Base-by-base conservation (phyloP, 2,797 vertebrate species). In the Lepus townsendii region DNA sequence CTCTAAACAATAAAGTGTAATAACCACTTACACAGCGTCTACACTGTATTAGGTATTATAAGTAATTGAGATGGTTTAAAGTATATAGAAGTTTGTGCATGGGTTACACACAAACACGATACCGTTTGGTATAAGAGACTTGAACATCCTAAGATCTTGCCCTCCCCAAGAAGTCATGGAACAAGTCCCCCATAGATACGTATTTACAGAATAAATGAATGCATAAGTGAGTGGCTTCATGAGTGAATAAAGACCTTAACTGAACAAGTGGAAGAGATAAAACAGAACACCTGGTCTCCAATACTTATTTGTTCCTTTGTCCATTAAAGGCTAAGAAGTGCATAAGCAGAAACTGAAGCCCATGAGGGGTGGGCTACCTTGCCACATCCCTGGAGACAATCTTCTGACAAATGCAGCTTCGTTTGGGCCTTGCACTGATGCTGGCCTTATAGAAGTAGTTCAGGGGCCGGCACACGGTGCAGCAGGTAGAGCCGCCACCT, bases 191-290 rank as follows among this genome's bases (percentile, higher is more conserved):
- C 52, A 69, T 16, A 85, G 0, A 68, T 19, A 60, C 22, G 2
- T 83, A 63, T 93, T 77, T 86, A 62, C 22, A 86, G 38, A 83
- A 60, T 54, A 88, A 83, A 65, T 10, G 35, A 83, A n/a, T 79
- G 17, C 57, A 7, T 78, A 26, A 71, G 72, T 52, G 38, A 87
- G 54, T 50, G 32, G 88, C 68, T 16, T 75, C 62, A 73, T 54
- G 30, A 93, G 35, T 26, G 14, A 89, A 85, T 11, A 63, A 63
- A 35, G 65, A 62, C n/a, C 32, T 76, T 69, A 14, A 54, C 9
- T 7, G 27, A 88, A 85, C 32, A 91, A 35, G 26, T 12, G 26
- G 42, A 66, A 80, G 14, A 80, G 82, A 94, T 10, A 73, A 87
- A 92, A 52, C 47, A 90, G 32, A 82, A 69, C 14, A 50, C 4